phyloP scores from a whole-genome alignment of 2,888 invertebrate species.

The Agriopis aurantiaria region DNA sequence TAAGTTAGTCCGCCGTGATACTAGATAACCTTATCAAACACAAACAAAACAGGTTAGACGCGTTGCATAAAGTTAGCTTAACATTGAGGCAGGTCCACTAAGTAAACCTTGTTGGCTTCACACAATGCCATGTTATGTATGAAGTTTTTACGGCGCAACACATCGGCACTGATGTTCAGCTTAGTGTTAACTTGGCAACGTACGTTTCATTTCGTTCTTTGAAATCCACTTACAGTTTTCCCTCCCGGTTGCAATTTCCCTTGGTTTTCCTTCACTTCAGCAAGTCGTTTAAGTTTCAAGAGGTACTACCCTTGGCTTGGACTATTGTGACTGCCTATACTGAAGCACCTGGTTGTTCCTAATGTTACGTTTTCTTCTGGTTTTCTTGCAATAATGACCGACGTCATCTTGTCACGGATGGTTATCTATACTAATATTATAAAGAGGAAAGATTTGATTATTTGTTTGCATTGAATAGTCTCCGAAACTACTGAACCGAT shows the following conservation, averaged over 20 bases:
- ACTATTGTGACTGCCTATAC: background rate
- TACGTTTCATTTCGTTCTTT: conserved; percentile 12
- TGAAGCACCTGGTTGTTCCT: background rate
- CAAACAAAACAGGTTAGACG: conserved; percentile 34
- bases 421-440: no score
- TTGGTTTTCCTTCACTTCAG: background rate
- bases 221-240: conserved; percentile 12
- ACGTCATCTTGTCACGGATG: no score
- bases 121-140: conserved; percentile 28
- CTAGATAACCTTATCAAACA: conserved; percentile 45
- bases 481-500: no score
- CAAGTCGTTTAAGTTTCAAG: conserved; percentile 14
- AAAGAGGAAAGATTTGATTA: no score
- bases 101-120: conserved; percentile 35
- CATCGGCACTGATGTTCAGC: background rate
- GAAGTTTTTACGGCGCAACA: background rate
- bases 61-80: conserved; percentile 32
- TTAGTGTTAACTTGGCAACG: conserved; percentile 6
- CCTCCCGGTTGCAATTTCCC: conserved; percentile 7
- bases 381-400: no score
- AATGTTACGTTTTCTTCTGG: background rate
- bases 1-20: conserved; percentile 4
- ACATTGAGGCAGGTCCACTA: conserved; percentile 51
- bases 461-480: no score
- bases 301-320: conserved; percentile 13